Evolutionary conservation across 2,797 vertebrate genomes (phyloP).

Genomic region (Acipenser ruthenus): DNA sequence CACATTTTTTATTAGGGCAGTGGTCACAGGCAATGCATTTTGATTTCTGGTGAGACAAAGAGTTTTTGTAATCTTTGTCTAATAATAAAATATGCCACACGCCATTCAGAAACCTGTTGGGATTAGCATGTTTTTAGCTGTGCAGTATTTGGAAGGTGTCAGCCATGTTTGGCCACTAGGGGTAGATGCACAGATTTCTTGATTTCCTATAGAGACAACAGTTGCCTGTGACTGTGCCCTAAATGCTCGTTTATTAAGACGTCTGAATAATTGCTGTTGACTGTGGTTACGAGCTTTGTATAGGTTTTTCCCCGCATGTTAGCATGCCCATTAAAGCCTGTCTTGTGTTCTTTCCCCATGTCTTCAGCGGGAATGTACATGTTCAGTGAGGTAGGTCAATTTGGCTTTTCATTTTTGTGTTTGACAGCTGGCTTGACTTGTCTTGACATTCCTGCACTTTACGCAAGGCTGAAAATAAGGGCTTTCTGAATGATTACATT

Average conservation of each 20-base stretch:
- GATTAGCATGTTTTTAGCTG: too few species aligned
- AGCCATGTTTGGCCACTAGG: background rate
- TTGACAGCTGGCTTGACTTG: background rate
- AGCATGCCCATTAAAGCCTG: conserved; percentile 33
- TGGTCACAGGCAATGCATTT: too few species aligned
- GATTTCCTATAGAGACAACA: too few species aligned
- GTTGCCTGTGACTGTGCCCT: too few species aligned
- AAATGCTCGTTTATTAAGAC: too few species aligned
- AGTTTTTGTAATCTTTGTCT: too few species aligned
- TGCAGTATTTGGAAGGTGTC: background rate
- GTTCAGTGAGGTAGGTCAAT: conserved; percentile 42
- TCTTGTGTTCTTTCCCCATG: conserved; percentile 28
- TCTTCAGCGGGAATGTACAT: conserved; percentile 36
- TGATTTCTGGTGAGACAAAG: too few species aligned
- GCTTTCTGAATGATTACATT: conserved; percentile 10
- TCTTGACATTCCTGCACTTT: conserved; percentile 14
- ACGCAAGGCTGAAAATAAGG: conserved; percentile 5
- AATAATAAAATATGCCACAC: too few species aligned
- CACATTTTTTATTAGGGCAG: too few species aligned
- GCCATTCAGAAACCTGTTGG: too few species aligned
- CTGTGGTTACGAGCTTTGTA: background rate
- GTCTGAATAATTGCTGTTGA: background rate
- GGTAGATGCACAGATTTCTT: background rate
- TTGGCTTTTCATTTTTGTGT: conserved; percentile 8
- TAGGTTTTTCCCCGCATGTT: background rate